These are phyloP conservation scores for Styela plicata DNA, from an alignment of 23 tunicate species.

Conservation along the genomic window DNA sequence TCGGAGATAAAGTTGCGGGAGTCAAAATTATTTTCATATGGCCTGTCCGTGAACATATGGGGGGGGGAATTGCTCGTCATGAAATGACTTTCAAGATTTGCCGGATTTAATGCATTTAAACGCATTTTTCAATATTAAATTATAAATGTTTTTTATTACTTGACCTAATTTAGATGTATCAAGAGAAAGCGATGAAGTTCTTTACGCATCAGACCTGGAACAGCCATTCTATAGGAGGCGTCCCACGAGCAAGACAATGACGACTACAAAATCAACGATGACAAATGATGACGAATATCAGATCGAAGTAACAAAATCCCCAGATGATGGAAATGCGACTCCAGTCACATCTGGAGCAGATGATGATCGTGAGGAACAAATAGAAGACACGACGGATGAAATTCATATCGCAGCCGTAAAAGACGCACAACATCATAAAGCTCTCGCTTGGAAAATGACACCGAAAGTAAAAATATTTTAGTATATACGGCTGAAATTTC, in stretches of 20 bases:
- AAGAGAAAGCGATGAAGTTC: background rate
- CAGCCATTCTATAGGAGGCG: constrained; percentile 16
- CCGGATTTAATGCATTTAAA: too few relatives aligned
- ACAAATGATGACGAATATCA: constrained; percentile 92
- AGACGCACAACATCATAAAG: constrained; percentile 36
- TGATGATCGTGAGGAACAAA: constrained; percentile 17
- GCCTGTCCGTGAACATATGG: too few relatives aligned
- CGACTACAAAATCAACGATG: constrained; percentile 82
- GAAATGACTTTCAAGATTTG: too few relatives aligned
- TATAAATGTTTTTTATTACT: too few relatives aligned
- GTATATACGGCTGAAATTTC: too few relatives aligned
- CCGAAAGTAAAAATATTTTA: constrained; percentile 54
- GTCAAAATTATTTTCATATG: too few relatives aligned
- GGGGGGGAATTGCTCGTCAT: too few relatives aligned
- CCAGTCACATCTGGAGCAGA: constrained; percentile 41
- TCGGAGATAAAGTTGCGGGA: too few relatives aligned
- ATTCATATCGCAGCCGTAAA: constrained; percentile 30
- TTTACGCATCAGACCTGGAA: background rate
- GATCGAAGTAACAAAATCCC: constrained; percentile 57
- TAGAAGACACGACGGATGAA: constrained; percentile 39
- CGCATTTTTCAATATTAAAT: too few relatives aligned
- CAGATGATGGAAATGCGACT: constrained; percentile 33
- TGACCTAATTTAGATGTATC: background rate
- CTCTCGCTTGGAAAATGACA: constrained; percentile 81
- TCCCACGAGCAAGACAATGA: constrained; percentile 68